phyloP scores from a whole-genome alignment of 1,140 invertebrate genomes.

The Sitobion miscanthi region DNA sequence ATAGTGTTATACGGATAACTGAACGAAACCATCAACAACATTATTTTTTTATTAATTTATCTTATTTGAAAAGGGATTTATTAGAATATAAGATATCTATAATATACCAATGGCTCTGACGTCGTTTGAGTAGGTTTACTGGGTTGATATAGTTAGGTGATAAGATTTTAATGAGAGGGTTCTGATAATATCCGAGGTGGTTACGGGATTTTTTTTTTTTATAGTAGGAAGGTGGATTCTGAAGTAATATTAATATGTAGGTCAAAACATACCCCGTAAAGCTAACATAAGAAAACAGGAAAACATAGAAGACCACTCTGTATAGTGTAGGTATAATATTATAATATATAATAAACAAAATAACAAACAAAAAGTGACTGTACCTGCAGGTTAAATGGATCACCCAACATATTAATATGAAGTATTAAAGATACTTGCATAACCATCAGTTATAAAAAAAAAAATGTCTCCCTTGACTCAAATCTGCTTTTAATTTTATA shows the following conservation, averaged over 20 bases:
- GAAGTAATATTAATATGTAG: background rate
- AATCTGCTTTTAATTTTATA: conserved; percentile 18
- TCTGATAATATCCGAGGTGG: background rate
- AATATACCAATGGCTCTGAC: background rate
- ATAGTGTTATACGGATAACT: background rate
- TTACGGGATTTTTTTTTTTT: background rate
- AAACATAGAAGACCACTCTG: background rate
- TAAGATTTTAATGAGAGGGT: background rate
- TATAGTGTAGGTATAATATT: background rate
- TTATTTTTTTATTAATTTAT: background rate
- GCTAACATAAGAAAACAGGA: background rate
- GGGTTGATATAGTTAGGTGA: too few species aligned
- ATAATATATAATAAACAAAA: background rate
- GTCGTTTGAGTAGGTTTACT: background rate
- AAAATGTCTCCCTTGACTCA: background rate
- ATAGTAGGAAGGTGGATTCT: background rate
- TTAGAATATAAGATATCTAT: background rate
- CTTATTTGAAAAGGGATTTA: background rate
- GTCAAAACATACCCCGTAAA: background rate
- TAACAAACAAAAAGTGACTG: background rate
- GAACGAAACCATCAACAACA: background rate
- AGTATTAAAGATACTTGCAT: conserved; percentile 6
- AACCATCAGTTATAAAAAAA: background rate
- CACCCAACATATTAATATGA: background rate
- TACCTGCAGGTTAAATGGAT: background rate